Conservation (phyloP, 2,888 invertebrate species). For the Apodemia mormo region DNA sequence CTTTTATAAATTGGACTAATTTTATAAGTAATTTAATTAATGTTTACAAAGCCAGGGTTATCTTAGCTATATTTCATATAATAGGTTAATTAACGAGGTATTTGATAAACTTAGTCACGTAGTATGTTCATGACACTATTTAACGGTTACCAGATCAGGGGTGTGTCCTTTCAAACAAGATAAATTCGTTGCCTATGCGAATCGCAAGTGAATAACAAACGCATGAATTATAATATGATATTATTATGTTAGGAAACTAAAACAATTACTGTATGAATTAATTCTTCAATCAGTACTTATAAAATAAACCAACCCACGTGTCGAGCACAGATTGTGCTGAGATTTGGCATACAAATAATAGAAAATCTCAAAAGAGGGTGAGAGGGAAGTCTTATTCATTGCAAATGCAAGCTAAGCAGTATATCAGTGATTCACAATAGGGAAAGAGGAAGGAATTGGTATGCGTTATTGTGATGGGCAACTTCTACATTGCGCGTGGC, state of each 20-base stretch:
- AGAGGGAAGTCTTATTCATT: too few relatives aligned
- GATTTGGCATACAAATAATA: too few relatives aligned
- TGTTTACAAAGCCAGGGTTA: constrained; percentile 7
- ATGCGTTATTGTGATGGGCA: too few relatives aligned
- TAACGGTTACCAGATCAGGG: constrained; percentile 35
- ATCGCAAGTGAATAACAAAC: background rate
- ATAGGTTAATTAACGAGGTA: constrained; percentile 11
- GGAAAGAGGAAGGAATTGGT: too few relatives aligned
- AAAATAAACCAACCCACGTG: too few relatives aligned
- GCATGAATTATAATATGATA: background rate
- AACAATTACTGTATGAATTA: too few relatives aligned
- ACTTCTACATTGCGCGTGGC: too few relatives aligned
- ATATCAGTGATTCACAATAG: too few relatives aligned
- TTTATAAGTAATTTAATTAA: background rate
- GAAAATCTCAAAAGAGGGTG: too few relatives aligned
- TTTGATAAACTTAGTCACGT: constrained; percentile 34
- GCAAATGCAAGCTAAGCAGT: too few relatives aligned
- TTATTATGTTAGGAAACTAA: background rate
- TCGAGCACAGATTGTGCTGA: too few relatives aligned
- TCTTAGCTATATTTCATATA: background rate
- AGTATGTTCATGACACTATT: constrained; percentile 30
- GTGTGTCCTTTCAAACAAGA: constrained; percentile 39
- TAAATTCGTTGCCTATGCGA: constrained; percentile 10
- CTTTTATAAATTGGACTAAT: background rate
- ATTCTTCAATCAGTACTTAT: too few relatives aligned